Base-by-base conservation (phyloP, 23 tunicate species). In the Styela clava region DNA sequence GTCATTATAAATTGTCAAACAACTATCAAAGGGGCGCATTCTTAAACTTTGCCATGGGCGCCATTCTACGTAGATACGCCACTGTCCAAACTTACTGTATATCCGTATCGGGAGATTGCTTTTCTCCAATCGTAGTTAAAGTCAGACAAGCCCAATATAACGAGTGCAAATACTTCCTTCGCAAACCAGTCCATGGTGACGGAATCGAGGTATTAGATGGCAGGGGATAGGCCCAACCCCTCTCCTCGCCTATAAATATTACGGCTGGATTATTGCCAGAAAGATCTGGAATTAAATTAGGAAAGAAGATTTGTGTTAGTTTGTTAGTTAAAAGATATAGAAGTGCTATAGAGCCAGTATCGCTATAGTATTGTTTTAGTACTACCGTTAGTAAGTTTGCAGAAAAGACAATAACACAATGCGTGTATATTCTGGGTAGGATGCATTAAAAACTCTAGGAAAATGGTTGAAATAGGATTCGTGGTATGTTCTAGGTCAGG, bases 221-320 rank as follows among this genome's bases (percentile, higher is more conserved):
- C 20, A 93, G 79, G 16, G 98, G 98, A 61, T 93, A 93, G 0
- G 98, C 93, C 98, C 98, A 93, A 0, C 98, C 94, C 22, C 98
- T 62, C 2, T 52, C 23, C 56, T 29, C 32, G 7, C 69, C 85
- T 82, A 31, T 36, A 28, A 72, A 67, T 27, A 5, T 44, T 44
- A 44, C 56, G 12, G 56, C 56, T 5, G 12, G 7, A 12, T 44
- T 44, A 44, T 7, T 7, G 56, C 12, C 56, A 5, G 12, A 44
- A 12, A 5, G 9, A 44, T 44, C 56, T 44, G 56, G 7, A 44
- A 44, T 7, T 5, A 44, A 44, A 44, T 44, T 44, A 5, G 56
- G 56, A 44, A 12, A 44, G 56, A 44, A 44, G 12, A 44, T 44
- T n/a, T n/a, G n/a, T 44, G 56, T 44, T 44, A 44, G 56, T 44